Percentiles rank a stretch among this genome's conserved stretches.
Evolutionary conservation across 2,797 vertebrate genomes (phyloP).

Genomic region (Schizothorax lantsangensis): DNA sequence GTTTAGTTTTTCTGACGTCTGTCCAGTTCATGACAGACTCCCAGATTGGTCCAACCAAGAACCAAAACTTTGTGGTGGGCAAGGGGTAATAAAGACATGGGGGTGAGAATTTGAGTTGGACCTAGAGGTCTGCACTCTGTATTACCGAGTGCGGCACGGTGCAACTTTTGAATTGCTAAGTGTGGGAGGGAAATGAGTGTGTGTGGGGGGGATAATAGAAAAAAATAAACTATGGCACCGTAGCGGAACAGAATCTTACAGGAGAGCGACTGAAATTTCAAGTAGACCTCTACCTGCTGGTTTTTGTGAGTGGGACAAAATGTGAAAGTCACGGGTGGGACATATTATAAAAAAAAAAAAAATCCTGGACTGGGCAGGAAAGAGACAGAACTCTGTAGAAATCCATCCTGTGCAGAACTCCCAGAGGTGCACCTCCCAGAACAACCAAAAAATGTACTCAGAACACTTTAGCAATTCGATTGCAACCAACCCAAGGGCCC

Average conservation of each 20-base stretch:
- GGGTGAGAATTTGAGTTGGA: neutral
- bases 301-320: conserved; percentile 6
- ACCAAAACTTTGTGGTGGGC: neutral
- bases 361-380: neutral
- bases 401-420: neutral
- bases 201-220: neutral
- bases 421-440: neutral
- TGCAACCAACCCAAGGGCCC: neutral
- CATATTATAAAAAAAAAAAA: neutral
- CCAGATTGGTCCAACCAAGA: neutral
- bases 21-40: neutral
- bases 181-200: neutral
- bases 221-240: conserved; percentile 1
- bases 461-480: neutral
- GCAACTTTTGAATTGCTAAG: neutral
- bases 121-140: neutral
- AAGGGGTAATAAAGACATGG: neutral
- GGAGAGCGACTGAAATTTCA: neutral
- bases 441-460: neutral
- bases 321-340: neutral
- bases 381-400: neutral
- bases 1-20: neutral
- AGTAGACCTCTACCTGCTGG: neutral
- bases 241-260: neutral
- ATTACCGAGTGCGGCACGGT: neutral